Evolutionary conservation across 2,888 invertebrate species (phyloP), one percentile per base, ranked within the genome.

Genomic region (Diaperis boleti): DNA sequence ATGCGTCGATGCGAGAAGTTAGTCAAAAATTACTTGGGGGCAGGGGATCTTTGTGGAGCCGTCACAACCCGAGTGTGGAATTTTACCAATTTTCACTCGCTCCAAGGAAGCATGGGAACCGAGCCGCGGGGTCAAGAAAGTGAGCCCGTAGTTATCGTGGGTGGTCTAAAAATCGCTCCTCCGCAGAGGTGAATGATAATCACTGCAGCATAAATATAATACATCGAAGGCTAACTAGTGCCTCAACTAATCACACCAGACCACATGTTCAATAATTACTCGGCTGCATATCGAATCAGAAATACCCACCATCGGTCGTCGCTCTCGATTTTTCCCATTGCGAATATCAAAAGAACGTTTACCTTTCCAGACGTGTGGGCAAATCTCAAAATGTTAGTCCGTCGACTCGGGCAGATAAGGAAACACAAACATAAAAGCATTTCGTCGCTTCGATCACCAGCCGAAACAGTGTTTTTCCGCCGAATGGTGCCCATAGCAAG

Each of bases 1-100:
- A 29, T 11, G 17, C 18, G 60, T 20, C 35, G 50, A 59, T 50
- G 59, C 41, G 59, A 52, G 29, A 59, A 59, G 18, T 50, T 42
- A 59, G 39, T 59, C 59, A 59, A 59, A 59, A 59, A 50, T 59
- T 59, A 50, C 59, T 59, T 50, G 26, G 26, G 26, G 26, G n/a
- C n/a, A n/a, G n/a, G n/a, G n/a, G n/a, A n/a, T n/a, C n/a, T n/a
- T n/a, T n/a, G n/a, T n/a, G n/a, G n/a, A n/a, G n/a, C n/a, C n/a
- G n/a, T n/a, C n/a, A n/a, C n/a, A n/a, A n/a, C n/a, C n/a, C n/a
- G n/a, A n/a, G n/a, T n/a, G n/a, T n/a, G n/a, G n/a, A n/a, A n/a
- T n/a, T n/a, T n/a, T n/a, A n/a, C n/a, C n/a, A n/a, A n/a, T n/a
- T n/a, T n/a, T n/a, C n/a, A n/a, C n/a, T n/a, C n/a, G n/a, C n/a